Conservation (phyloP, 2,888 invertebrate species). For the Lithophane socia region DNA sequence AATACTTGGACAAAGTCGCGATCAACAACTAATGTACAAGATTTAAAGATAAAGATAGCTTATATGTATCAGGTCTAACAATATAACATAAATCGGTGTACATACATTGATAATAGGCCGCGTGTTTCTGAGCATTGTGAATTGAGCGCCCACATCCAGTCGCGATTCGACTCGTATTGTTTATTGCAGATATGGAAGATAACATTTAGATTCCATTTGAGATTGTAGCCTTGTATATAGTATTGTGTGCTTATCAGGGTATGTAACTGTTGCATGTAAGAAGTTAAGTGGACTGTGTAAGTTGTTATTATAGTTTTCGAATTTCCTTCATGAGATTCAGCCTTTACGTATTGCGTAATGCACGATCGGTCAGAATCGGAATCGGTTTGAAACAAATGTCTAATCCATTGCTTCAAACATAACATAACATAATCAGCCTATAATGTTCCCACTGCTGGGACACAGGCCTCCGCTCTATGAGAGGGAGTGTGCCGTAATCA, state of each 20-base stretch:
- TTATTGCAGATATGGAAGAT: slow-evolving; percentile 73
- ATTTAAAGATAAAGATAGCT: slow-evolving; percentile 16
- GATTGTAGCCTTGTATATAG: slow-evolving; percentile 61
- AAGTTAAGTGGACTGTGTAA: slow-evolving; percentile 4
- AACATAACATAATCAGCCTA: no score
- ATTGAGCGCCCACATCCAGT: slow-evolving; percentile 56
- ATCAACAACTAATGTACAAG: background rate
- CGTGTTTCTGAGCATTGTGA: slow-evolving; percentile 37
- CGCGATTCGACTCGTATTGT: slow-evolving; percentile 72
- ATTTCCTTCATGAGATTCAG: slow-evolving; percentile 6
- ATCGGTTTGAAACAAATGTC: no score
- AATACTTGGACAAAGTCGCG: background rate
- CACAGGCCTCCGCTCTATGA: no score
- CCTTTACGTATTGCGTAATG: background rate
- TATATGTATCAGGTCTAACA: slow-evolving; percentile 19
- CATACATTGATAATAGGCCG: slow-evolving; percentile 49
- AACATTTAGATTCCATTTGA: slow-evolving; percentile 72
- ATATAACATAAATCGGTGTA: slow-evolving; percentile 48
- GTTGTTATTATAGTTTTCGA: slow-evolving; percentile 8
- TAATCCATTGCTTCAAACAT: no score
- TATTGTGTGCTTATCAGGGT: slow-evolving; percentile 54
- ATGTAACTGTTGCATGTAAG: slow-evolving; percentile 40
- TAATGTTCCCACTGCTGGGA: no score
- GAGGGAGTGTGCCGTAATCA: no score
- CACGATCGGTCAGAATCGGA: no score